Base-by-base conservation (phyloP, 2,888 invertebrate genomes). In the Sericinus montela region DNA sequence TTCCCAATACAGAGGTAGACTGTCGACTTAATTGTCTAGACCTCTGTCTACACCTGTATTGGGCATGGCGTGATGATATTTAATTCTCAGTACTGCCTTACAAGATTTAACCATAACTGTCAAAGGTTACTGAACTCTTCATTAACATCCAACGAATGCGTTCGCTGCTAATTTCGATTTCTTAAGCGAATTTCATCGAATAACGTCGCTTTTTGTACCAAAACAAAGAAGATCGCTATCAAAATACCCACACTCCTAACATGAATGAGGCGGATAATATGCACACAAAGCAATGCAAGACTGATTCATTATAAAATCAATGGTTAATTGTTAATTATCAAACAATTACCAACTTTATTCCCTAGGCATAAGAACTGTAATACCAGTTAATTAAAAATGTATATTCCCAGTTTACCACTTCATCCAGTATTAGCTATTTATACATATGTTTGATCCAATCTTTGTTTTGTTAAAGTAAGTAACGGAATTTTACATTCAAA, bases 231-330 rank as follows among this genome's bases (percentile, higher is more conserved):
- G 35, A 40, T 35, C 25, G 16, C 1, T 34, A 46, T 40, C 35
- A 15, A 25, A 39, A 15, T 39, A 14, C 23, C 32, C 39, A 8
- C 23, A 19, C 32, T 39, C 10, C 11, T 11, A 14, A 39, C 34
- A 39, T 39, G 46, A 46, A 34, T 46, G 35, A 2, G 39, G 28
- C 28, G 39, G 32, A 34, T 34, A 46, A 30, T 25, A 25, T 46
- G 7, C 1, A 39, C n/a, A 46, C 15, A 30, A 41, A 15, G 16
- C 10, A 30, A 41, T n/a, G 16, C 10, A n/a, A 4, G 41, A 5
- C 41, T 29, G 28, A 41, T 41, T 41, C 41, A 41, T 41, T 14
- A 37, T n/a, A 9, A 30, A 30, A 30, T 10, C 7, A 29, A 8
- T 10, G 30, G n/a, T n/a, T 2, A n/a, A n/a, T 25, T 7, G 9